These are phyloP conservation scores for Coboldia fuscipes DNA, from an alignment of 1,140 invertebrate species.

Conservation along the genomic window DNA sequence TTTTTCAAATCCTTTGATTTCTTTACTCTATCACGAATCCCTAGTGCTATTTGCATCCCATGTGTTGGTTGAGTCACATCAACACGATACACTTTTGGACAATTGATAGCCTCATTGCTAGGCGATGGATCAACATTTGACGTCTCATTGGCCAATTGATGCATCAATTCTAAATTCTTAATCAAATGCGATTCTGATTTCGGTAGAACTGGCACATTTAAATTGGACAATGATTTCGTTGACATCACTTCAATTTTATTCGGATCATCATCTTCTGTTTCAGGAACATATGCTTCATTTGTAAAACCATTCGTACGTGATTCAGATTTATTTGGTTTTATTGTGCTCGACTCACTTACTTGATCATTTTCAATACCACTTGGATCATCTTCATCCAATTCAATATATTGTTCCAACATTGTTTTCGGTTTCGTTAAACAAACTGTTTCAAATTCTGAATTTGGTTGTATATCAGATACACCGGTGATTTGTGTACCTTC, in stretches of 20 bases:
- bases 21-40: slow-evolving; percentile 16
- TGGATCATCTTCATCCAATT: too few relatives aligned
- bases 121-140: neutral
- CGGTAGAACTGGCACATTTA: neutral
- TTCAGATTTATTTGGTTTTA: neutral
- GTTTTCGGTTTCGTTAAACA: too few relatives aligned
- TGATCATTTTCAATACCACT: too few relatives aligned
- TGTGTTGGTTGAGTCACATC: slow-evolving; percentile 16
- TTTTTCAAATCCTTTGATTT: slow-evolving; percentile 21
- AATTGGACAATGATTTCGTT: slow-evolving; percentile 13
- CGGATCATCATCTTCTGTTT: slow-evolving; percentile 4
- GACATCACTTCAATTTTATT: slow-evolving; percentile 17
- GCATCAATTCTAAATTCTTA: too few relatives aligned
- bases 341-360: neutral
- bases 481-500: slow-evolving; percentile 18
- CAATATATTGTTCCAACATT: too few relatives aligned
- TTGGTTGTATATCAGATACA: slow-evolving; percentile 10
- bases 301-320: neutral
- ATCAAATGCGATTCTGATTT: too few relatives aligned
- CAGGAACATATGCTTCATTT: neutral
- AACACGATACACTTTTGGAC: slow-evolving; percentile 18
- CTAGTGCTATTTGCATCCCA: slow-evolving; percentile 20
- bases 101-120: slow-evolving; percentile 4
- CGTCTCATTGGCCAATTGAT: neutral
- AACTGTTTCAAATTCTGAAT: slow-evolving; percentile 9